Percentiles rank a stretch among this genome's conserved stretches.
phyloP scores from a whole-genome alignment of 2,113 vertebrate species.

The Phalacrocorax carbo region DNA sequence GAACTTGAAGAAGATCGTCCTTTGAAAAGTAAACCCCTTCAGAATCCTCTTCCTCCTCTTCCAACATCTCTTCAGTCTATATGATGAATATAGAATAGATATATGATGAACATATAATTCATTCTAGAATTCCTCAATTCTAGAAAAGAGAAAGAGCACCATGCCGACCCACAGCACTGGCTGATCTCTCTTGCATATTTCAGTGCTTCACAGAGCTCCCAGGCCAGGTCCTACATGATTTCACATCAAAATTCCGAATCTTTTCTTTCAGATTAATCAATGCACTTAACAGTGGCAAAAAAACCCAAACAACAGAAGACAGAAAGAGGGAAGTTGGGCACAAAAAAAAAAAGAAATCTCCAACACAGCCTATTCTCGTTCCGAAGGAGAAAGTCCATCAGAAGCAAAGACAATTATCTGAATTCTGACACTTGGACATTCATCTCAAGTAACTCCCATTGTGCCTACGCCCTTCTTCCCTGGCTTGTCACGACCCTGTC shows the following conservation, averaged over 20 bases:
- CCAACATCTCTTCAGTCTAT: slow-evolving; percentile 75
- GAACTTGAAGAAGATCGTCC: slow-evolving; percentile 78
- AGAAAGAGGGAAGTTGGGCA: neutral
- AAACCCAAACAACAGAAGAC: neutral
- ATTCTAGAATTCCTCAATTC: too few species aligned
- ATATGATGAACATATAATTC: too few species aligned
- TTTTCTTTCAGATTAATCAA: neutral
- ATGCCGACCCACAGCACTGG: neutral
- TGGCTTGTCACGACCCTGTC: neutral
- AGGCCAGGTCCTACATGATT: neutral
- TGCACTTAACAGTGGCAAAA: neutral
- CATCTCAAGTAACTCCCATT: neutral
- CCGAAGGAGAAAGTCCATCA: neutral
- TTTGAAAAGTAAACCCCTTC: slow-evolving; percentile 80
- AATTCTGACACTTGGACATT: neutral
- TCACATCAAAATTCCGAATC: neutral
- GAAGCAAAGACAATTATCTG: neutral
- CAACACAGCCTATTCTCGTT: neutral
- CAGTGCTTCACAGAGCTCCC: neutral
- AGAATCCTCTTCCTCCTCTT: slow-evolving; percentile 70
- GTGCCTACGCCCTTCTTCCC: neutral
- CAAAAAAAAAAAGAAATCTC: neutral
- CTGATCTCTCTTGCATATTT: neutral
- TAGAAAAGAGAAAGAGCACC: neutral
- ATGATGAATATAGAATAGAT: neutral